Evolutionary conservation across 2,113 vertebrate genomes (phyloP).

Genomic region (Thalassoma bifasciatum): DNA sequence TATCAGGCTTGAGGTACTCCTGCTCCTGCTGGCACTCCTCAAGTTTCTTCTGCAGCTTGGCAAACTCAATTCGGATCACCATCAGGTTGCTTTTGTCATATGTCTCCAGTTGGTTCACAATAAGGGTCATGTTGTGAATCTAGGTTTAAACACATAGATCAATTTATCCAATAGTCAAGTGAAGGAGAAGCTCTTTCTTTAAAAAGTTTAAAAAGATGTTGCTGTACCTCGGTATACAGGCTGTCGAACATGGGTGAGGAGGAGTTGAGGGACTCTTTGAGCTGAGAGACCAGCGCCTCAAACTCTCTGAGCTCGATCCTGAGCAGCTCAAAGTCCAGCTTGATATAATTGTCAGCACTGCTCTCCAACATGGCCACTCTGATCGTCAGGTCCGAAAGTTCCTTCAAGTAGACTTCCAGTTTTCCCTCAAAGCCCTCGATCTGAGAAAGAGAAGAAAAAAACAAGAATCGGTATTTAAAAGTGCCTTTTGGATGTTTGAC

Average conservation of each 20-base stretch:
- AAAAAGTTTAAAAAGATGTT: neutral
- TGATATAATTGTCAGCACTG: slow-evolving; percentile 72
- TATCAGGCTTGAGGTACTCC: slow-evolving; percentile 64
- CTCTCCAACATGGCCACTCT: slow-evolving; percentile 64
- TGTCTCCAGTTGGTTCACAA: slow-evolving; percentile 80
- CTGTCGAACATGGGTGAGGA: slow-evolving; percentile 74
- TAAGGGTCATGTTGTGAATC: slow-evolving; percentile 82
- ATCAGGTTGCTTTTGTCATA: slow-evolving; percentile 82
- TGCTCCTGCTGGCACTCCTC: slow-evolving; percentile 79
- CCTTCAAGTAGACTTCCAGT: slow-evolving; percentile 62
- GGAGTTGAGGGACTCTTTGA: slow-evolving; percentile 74
- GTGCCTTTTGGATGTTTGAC: no score
- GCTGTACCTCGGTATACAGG: slow-evolving; percentile 72
- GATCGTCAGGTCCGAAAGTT: slow-evolving; percentile 57
- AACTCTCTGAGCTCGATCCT: slow-evolving; percentile 78
- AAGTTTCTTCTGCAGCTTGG: slow-evolving; percentile 80
- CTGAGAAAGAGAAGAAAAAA: slow-evolving; percentile 54
- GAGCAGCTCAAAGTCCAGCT: slow-evolving; percentile 81
- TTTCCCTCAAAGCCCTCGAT: slow-evolving; percentile 57
- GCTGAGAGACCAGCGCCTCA: slow-evolving; percentile 73
- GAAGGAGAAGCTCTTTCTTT: neutral
- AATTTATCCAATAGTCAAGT: neutral
- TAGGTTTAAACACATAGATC: slow-evolving; percentile 26
- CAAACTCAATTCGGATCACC: slow-evolving; percentile 78
- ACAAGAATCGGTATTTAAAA: neutral